A percentile compares a stretch with the other conserved stretches of the same genome.
These are phyloP conservation scores for Pheosia tremula DNA, from an alignment of 2,888 invertebrate genomes.

Conservation along the genomic window DNA sequence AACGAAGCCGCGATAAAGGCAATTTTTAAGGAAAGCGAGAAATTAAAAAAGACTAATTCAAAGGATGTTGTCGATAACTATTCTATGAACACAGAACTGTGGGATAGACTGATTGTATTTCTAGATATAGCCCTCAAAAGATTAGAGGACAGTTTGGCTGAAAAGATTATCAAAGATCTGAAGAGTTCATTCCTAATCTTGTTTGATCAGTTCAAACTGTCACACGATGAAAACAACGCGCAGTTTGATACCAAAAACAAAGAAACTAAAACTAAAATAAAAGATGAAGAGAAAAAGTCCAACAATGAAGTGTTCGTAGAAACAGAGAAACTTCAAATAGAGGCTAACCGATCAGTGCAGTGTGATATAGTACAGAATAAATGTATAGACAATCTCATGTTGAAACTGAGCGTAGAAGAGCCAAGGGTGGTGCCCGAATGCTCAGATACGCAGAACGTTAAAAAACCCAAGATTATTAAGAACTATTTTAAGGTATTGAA, in stretches of 20 bases:
- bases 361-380: conserved; percentile 61
- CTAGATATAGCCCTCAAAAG: conserved; percentile 59
- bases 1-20: conserved; percentile 50
- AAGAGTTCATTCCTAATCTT: conserved; percentile 34
- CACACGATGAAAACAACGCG: background rate
- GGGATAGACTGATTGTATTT: conserved; percentile 55
- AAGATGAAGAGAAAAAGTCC: conserved; percentile 10
- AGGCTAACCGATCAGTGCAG: conserved; percentile 49
- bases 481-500: conserved; percentile 54
- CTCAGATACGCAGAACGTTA: conserved; percentile 27
- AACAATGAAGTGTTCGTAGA: conserved; percentile 29
- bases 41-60: conserved; percentile 38
- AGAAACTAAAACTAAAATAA: background rate
- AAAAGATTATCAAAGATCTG: conserved; percentile 61
- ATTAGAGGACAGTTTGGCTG: conserved; percentile 59
- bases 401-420: conserved; percentile 45
- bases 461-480: conserved; percentile 38
- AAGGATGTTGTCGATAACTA: conserved; percentile 43
- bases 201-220: conserved; percentile 15
- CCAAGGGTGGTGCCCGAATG: conserved; percentile 24
- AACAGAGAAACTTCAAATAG: conserved; percentile 15
- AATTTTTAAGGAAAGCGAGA: conserved; percentile 43
- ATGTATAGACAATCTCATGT: conserved; percentile 58
- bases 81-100: conserved; percentile 52
- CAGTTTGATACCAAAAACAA: background rate